These are phyloP conservation scores for Diarsia brunnea DNA, from an alignment of 2,888 invertebrate genomes.

Conservation along the genomic window DNA sequence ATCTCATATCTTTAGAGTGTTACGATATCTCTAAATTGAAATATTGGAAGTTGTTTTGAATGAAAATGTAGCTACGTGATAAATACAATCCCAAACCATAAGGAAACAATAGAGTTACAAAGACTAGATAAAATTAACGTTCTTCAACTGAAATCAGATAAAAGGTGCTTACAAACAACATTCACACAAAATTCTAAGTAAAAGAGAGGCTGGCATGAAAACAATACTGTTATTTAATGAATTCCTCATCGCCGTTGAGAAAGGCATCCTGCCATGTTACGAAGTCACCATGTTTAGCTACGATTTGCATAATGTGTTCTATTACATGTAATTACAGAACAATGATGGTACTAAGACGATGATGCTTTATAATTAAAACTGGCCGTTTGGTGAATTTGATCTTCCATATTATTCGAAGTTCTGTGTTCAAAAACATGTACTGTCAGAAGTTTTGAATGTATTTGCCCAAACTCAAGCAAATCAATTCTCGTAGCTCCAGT, in stretches of 20 bases:
- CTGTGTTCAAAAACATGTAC: slow-evolving; percentile 15
- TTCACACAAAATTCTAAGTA: slow-evolving; percentile 33
- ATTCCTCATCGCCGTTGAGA: slow-evolving; percentile 66
- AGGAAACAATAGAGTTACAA: slow-evolving; percentile 3
- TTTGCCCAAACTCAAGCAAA: slow-evolving; percentile 34
- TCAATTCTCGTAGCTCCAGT: not conserved
- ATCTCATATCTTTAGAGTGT: slow-evolving; percentile 56
- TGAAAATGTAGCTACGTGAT: not conserved
- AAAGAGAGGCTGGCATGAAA: slow-evolving; percentile 50
- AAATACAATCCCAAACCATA: not conserved
- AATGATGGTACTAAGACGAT: slow-evolving; percentile 51
- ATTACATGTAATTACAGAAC: slow-evolving; percentile 55
- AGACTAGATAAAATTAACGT: slow-evolving; percentile 18
- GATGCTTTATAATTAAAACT: slow-evolving; percentile 54
- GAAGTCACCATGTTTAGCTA: slow-evolving; percentile 60
- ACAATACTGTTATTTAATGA: slow-evolving; percentile 70
- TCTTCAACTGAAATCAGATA: slow-evolving; percentile 31
- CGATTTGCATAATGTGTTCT: slow-evolving; percentile 61
- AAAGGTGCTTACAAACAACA: slow-evolving; percentile 41
- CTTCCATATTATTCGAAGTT: slow-evolving; percentile 51
- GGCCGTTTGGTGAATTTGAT: slow-evolving; percentile 12
- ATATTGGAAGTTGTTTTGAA: slow-evolving; percentile 23
- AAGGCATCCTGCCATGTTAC: slow-evolving; percentile 64
- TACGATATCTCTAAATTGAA: slow-evolving; percentile 52
- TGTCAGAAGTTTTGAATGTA: slow-evolving; percentile 10